phyloP scores from a whole-genome alignment of 2,113 vertebrate species.

The Sceloporus tristichus region DNA sequence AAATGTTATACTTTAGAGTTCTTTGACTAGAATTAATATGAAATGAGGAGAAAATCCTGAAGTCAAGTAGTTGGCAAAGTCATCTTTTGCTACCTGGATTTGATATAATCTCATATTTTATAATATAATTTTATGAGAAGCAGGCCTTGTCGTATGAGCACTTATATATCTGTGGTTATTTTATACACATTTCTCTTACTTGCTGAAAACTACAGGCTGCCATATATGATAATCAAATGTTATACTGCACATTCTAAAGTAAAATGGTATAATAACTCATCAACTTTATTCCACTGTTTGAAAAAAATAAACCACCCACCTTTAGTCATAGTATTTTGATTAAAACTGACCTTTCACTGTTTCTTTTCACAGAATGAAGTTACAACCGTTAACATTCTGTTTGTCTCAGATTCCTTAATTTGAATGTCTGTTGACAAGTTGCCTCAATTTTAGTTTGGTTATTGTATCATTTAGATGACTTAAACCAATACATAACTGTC shows the following conservation, averaged over 20 bases:
- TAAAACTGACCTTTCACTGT: neutral
- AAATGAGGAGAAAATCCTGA: neutral
- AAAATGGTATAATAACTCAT: neutral
- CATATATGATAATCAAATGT: neutral
- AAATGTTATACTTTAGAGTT: neutral
- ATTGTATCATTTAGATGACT: neutral
- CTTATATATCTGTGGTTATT: no score
- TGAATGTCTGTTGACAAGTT: neutral
- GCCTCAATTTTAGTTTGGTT: neutral
- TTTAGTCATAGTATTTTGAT: neutral
- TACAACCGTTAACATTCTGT: neutral
- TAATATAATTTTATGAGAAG: neutral
- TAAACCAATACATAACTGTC: neutral
- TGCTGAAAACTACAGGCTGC: no score
- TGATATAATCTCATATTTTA: neutral
- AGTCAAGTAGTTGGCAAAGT: neutral
- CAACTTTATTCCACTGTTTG: neutral
- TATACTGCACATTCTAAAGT: neutral
- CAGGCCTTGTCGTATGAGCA: neutral
- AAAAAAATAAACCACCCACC: neutral
- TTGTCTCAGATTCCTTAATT: slow-evolving; percentile 3
- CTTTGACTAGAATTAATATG: neutral
- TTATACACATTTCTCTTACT: neutral
- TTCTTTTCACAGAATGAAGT: neutral
- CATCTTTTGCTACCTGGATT: neutral